Conservation (phyloP, 2,797 vertebrate species). For the Karalla daura region DNA sequence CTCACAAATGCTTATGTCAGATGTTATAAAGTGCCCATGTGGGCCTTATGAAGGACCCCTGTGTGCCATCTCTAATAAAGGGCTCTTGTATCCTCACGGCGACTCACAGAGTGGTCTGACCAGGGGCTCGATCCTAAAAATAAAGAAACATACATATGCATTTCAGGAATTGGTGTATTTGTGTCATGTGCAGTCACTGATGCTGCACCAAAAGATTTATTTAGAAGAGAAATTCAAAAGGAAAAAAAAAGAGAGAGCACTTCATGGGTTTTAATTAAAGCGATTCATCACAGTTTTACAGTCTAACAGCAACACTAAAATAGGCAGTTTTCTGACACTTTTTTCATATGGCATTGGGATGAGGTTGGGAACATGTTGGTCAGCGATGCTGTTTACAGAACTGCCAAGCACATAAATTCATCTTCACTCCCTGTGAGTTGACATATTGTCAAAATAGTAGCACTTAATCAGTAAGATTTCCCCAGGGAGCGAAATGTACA, state of each 20-base stretch:
- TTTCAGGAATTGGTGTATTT: conserved; percentile 66
- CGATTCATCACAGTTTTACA: conserved; percentile 60
- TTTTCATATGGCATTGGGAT: conserved; percentile 59
- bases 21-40: conserved; percentile 76
- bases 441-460: conserved; percentile 78
- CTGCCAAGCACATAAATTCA: conserved; percentile 72
- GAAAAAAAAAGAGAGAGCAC: conserved; percentile 20
- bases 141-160: conserved; percentile 73
- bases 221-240: conserved; percentile 30
- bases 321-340: conserved; percentile 42
- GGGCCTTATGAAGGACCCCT: conserved; percentile 77
- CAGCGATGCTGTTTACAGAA: conserved; percentile 74
- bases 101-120: conserved; percentile 68
- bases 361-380: conserved; percentile 76
- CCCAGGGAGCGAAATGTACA: conserved; percentile 77
- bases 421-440: conserved; percentile 71
- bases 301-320: conserved; percentile 63
- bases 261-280: conserved; percentile 53
- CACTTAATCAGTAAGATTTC: conserved; percentile 77
- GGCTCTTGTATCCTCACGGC: conserved; percentile 67
- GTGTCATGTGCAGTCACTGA: conserved; percentile 46
- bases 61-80: conserved; percentile 79
- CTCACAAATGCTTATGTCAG: conserved; percentile 79
- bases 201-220: conserved; percentile 44
- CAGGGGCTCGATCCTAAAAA: conserved; percentile 65